Evolutionary conservation across 1,140 invertebrate genomes (phyloP), one percentile per base, ranked within the genome.

Genomic region (Stegodyphus mimosarum): DNA sequence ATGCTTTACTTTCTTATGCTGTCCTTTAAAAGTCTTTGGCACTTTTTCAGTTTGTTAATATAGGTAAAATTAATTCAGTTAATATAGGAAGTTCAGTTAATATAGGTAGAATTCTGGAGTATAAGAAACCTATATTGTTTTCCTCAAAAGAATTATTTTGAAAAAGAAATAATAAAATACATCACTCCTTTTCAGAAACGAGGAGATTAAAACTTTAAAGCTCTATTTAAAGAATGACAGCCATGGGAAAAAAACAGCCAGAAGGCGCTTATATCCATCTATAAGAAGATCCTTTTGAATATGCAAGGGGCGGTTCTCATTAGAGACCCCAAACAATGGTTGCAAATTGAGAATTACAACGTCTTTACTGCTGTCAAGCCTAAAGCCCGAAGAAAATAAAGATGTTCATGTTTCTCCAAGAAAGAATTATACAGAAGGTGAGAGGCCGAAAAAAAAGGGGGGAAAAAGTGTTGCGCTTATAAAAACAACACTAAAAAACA

Each of bases 341-440:
- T 17, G 64, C 7, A 15, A 67, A 67, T 67, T 67, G 64, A 67
- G 64, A 67, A 67, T 67, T 67, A 67, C 64, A 67, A 67, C 17
- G 2, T 17, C 64, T 67, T 13, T 13, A 5, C 9, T 10, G 55
- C 55, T 60, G 55, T 60, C 17, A 15, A n/a, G 10, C n/a, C n/a
- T 15, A 7, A 17, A 17, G 64, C 13, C 11, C 9, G 17, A 13
- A 67, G 64, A 67, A 67, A 67, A 67, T 67, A 67, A 67, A 67
- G 64, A 67, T 67, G 17, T 67, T 17, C n/a, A 17, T 67, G n/a
- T 17, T 60, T 15, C 15, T 60, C 9, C 9, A 60, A 60, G 55
- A 33, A 33, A 33, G 33, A 33, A 33, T 33, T 33, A 33, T 33
- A 33, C 33, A 33, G 33, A 33, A 33, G 33, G 33, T 33, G 33